Percentiles rank a stretch among this genome's conserved stretches.
Conservation (phyloP, 2,888 invertebrate species). For the Apocheima hispidaria region DNA sequence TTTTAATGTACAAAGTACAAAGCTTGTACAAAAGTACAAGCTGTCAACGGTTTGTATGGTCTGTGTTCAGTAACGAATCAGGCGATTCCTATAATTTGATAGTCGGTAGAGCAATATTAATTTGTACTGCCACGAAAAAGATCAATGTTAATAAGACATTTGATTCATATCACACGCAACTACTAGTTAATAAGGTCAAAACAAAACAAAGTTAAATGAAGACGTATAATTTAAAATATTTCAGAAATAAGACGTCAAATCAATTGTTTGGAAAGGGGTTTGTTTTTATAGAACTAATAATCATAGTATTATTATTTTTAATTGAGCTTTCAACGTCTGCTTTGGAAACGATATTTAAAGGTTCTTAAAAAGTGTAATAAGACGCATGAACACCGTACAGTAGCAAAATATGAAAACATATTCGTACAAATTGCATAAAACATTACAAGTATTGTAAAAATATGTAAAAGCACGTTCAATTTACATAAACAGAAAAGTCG, state of each 20-base stretch:
- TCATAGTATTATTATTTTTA: slow-evolving; percentile 71
- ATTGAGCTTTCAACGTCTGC: slow-evolving; percentile 73
- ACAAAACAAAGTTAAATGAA: slow-evolving; percentile 53
- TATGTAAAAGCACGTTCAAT: slow-evolving; percentile 52
- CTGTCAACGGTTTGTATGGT: too few species aligned
- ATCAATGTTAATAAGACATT: slow-evolving; percentile 59
- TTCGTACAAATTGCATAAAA: slow-evolving; percentile 49
- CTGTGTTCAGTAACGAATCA: slow-evolving; percentile 24
- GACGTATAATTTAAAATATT: slow-evolving; percentile 72
- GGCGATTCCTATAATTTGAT: slow-evolving; percentile 69
- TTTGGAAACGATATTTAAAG: slow-evolving; percentile 27
- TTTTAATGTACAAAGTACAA: too few species aligned
- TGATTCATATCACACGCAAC: slow-evolving; percentile 64
- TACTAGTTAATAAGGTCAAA: slow-evolving; percentile 56
- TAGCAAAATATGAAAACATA: slow-evolving; percentile 42
- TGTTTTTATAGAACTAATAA: slow-evolving; percentile 71
- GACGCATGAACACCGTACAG: slow-evolving; percentile 5
- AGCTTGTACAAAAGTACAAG: too few species aligned
- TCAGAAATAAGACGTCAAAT: slow-evolving; percentile 73
- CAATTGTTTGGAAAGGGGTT: slow-evolving; percentile 72
- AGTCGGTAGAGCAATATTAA: slow-evolving; percentile 65
- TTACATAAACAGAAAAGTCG: slow-evolving; percentile 64
- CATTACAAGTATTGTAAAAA: slow-evolving; percentile 40
- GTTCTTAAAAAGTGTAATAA: background rate
- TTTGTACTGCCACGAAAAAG: slow-evolving; percentile 68